Conservation (phyloP, 2,888 invertebrate genomes). For the Microdon myrmicae region DNA sequence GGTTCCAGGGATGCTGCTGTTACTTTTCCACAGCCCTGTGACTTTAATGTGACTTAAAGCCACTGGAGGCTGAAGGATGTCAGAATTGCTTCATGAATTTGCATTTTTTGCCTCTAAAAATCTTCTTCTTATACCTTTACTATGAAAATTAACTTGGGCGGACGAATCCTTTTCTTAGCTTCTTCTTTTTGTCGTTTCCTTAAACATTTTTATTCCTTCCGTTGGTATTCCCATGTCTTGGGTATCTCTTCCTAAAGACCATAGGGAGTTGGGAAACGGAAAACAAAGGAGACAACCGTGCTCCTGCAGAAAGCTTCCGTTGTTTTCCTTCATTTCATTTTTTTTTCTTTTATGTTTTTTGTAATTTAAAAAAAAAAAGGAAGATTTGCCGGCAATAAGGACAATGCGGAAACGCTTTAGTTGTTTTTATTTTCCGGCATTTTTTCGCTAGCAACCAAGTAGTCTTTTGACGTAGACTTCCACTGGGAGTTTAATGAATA, state of each 20-base stretch:
- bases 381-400: conserved; percentile 46
- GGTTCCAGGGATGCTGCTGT: too few species aligned
- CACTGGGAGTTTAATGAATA: conserved; percentile 49
- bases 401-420: conserved; percentile 50
- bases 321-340: too few species aligned
- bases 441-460: conserved; percentile 10
- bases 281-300: conserved; percentile 22
- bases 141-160: conserved; percentile 46
- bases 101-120: conserved; percentile 46
- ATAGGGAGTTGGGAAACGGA: conserved; percentile 12
- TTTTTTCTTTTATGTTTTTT: conserved; percentile 8
- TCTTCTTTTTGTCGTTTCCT: conserved; percentile 18
- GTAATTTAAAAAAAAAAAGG: conserved; percentile 14
- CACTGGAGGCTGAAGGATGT: conserved; percentile 29
- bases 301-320: conserved; percentile 30
- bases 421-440: conserved; percentile 8
- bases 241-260: conserved; percentile 20
- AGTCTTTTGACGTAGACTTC: conserved; percentile 40
- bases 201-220: conserved; percentile 11
- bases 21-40: background rate
- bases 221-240: conserved; percentile 40
- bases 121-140: conserved; percentile 42
- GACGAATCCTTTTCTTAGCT: conserved; percentile 54
- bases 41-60: conserved; percentile 43
- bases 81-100: conserved; percentile 48